Evolutionary conservation across 2,888 invertebrate genomes (phyloP).

Genomic region (Colletes collaris): DNA sequence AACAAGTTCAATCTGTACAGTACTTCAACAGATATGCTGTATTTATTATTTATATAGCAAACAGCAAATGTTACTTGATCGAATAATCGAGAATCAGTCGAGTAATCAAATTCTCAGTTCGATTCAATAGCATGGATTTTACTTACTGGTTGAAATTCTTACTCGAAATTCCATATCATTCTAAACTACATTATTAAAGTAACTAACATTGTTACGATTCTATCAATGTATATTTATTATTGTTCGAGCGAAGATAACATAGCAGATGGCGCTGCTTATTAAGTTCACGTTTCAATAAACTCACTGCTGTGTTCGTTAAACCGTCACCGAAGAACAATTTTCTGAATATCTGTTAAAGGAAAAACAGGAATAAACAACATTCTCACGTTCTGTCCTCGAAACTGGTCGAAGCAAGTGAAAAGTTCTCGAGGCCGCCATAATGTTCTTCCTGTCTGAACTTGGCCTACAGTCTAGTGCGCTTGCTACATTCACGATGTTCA

Average conservation of each 20-base stretch:
- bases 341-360: constrained; percentile 14
- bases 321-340: constrained; percentile 1
- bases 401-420: constrained; percentile 35
- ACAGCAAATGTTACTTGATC: too few species aligned
- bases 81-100: too few species aligned
- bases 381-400: constrained; percentile 43
- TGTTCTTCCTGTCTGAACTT: constrained; percentile 68
- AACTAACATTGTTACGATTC: too few species aligned
- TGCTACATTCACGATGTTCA: constrained; percentile 50
- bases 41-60: neutral
- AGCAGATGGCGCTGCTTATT: neutral
- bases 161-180: too few species aligned
- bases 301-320: neutral
- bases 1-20: constrained; percentile 12
- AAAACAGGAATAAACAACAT: constrained; percentile 27
- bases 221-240: too few species aligned
- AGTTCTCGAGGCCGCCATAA: constrained; percentile 57
- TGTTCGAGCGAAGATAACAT: too few species aligned
- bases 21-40: neutral
- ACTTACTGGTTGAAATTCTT: too few species aligned
- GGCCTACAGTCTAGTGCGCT: constrained; percentile 54
- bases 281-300: neutral
- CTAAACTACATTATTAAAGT: too few species aligned
- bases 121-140: too few species aligned
- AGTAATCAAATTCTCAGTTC: too few species aligned